phyloP scores from a whole-genome alignment of 2,113 vertebrate species.

The Labeo catla region DNA sequence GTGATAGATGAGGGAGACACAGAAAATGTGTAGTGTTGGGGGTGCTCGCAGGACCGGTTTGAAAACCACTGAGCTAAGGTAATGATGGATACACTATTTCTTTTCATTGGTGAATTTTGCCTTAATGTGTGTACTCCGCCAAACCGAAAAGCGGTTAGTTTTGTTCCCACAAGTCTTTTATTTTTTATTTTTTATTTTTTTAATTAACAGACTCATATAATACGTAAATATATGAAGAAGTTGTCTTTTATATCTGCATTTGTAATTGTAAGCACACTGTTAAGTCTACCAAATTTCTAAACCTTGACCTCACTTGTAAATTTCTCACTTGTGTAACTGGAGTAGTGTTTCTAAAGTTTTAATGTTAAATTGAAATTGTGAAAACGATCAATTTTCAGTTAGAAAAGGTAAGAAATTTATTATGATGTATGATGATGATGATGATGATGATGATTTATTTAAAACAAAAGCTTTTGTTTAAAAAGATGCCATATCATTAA shows the following conservation, averaged over 20 bases:
- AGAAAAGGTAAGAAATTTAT: neutral
- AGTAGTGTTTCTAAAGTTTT: neutral
- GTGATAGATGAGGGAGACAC: no score
- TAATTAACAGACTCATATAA: neutral
- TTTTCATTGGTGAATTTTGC: constrained; percentile 60
- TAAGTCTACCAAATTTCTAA: neutral
- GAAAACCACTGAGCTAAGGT: neutral
- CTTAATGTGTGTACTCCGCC: constrained; percentile 64
- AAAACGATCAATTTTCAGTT: neutral
- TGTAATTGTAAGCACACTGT: neutral
- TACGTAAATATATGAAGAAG: neutral
- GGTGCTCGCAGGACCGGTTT: no score
- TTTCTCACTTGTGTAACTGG: neutral
- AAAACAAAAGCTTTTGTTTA: neutral
- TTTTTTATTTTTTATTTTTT: neutral
- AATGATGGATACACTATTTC: constrained; percentile 44
- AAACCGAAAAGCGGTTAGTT: neutral
- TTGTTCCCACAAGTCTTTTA: neutral
- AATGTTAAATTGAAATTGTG: neutral
- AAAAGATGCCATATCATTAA: neutral
- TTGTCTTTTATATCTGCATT: neutral
- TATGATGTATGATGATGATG: neutral
- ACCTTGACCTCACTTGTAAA: neutral
- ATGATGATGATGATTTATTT: neutral
- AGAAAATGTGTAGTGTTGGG: no score